These are phyloP conservation scores for Dryobotodes eremita DNA, from an alignment of 2,888 invertebrate species.

Conservation along the genomic window DNA sequence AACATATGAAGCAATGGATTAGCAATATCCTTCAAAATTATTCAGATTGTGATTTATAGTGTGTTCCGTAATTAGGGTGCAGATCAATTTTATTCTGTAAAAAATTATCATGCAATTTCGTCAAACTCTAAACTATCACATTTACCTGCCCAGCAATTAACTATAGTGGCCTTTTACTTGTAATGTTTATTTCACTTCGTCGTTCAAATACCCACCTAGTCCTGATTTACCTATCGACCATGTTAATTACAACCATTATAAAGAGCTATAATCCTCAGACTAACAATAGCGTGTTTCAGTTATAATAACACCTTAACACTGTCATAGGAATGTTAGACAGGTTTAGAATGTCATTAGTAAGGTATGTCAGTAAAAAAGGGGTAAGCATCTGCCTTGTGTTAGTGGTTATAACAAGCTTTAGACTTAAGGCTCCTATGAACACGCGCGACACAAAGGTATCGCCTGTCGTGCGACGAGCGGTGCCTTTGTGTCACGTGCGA, in stretches of 20 bases:
- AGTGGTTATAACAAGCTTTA: not conserved
- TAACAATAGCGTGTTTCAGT: conserved; percentile 41
- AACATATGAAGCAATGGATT: too few relatives aligned
- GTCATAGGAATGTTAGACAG: conserved; percentile 34
- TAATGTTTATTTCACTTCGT: not conserved
- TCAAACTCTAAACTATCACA: too few relatives aligned
- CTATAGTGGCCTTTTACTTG: too few relatives aligned
- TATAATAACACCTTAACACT: conserved; percentile 34
- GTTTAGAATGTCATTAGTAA: conserved; percentile 18
- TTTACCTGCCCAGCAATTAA: too few relatives aligned
- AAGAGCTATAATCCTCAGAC: conserved; percentile 33
- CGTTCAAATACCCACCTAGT: not conserved
- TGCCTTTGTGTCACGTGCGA: too few relatives aligned
- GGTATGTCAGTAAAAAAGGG: conserved; percentile 25
- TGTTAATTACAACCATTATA: conserved; percentile 20
- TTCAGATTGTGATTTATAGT: too few relatives aligned
- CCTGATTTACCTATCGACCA: not conserved
- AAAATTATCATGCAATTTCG: too few relatives aligned
- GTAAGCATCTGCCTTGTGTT: conserved; percentile 13
- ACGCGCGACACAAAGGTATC: too few relatives aligned
- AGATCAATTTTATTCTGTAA: too few relatives aligned
- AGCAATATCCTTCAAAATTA: too few relatives aligned
- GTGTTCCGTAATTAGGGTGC: too few relatives aligned
- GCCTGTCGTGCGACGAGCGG: too few relatives aligned
- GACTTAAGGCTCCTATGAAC: not conserved